Base-by-base conservation (phyloP, 2,797 vertebrate species). In the Nannoperca obscura region DNA sequence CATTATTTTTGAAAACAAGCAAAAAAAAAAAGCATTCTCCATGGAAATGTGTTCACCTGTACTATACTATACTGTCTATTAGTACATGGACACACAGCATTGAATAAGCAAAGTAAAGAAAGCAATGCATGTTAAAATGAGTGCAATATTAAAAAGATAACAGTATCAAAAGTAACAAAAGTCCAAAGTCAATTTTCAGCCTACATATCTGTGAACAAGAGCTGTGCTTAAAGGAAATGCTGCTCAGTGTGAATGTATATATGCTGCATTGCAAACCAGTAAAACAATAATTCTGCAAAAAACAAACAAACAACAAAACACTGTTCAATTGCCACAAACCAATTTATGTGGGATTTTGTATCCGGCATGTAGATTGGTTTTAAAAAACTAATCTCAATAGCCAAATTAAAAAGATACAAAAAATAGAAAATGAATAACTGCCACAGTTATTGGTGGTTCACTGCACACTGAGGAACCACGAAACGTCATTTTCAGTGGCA, bases 31-130 rank as follows among this genome's bases (percentile, higher is more conserved):
- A 80, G 58, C 78, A 71, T 85, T 88, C 61, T 71, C n/a, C 52
- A 80, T 83, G 77, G 69, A 87, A 68, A 87, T 70, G 92, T 91
- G 92, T 92, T 93, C 91, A 90, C 90, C 89, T 86, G 94, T 93
- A 93, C n/a, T n/a, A n/a, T n/a, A n/a, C n/a, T n/a, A 83, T 55
- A 87, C 82, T 70, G 71, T 75, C 76, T 82, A 67, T 78, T 74
- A 52, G 68, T 74, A 91, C 82, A 84, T 63, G 67, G 54, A 84
- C 74, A 78, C 62, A 80, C 40, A 72, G 74, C 76, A 59, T 63
- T 69, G 70, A 71, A 74, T 86, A 54, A 80, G 86, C 71, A 87
- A 89, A 80, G 71, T 80, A 85, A 87, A 84, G 85, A 89, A 89
- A 85, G 82, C 88, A 54, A 76, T 72, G 70, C n/a, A 76, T 70